Conservation (phyloP, 2,888 invertebrate genomes). For the Mesochorus sp. region DNA sequence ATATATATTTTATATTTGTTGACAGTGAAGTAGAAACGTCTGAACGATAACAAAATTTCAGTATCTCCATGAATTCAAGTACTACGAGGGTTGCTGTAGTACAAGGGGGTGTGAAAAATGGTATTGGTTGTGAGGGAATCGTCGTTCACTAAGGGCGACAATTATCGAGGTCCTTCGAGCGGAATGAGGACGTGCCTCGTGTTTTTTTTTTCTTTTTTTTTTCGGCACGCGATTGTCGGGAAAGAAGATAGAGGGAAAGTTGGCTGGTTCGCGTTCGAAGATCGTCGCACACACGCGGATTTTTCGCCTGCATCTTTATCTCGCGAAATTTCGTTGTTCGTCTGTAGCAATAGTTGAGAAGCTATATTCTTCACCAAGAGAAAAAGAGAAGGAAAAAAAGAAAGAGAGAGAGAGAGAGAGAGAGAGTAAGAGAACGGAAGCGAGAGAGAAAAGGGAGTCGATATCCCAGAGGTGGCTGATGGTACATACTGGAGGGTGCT, state of each 20-base stretch:
- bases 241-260: neutral
- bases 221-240: neutral
- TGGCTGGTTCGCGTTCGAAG: neutral
- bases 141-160: constrained; percentile 45
- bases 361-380: constrained; percentile 23
- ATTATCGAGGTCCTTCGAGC: constrained; percentile 50
- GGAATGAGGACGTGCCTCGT: constrained; percentile 28
- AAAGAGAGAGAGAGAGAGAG: neutral
- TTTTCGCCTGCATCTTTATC: neutral
- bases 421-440: constrained; percentile 17
- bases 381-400: too few species aligned
- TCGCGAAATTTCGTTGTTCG: constrained; percentile 15
- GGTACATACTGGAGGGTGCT: constrained; percentile 60
- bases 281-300: constrained; percentile 5
- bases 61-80: neutral
- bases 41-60: neutral
- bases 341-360: constrained; percentile 15
- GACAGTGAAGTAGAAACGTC: neutral
- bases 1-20: neutral
- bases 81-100: neutral
- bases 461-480: constrained; percentile 59
- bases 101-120: neutral
- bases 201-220: constrained; percentile 1
- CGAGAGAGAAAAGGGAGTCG: constrained; percentile 54
- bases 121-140: neutral